A percentile compares a stretch with the other conserved stretches of the same genome.
These are phyloP conservation scores for Lepeophtheirus nordmannii DNA, from an alignment of 2,888 invertebrate genomes.

Conservation along the genomic window DNA sequence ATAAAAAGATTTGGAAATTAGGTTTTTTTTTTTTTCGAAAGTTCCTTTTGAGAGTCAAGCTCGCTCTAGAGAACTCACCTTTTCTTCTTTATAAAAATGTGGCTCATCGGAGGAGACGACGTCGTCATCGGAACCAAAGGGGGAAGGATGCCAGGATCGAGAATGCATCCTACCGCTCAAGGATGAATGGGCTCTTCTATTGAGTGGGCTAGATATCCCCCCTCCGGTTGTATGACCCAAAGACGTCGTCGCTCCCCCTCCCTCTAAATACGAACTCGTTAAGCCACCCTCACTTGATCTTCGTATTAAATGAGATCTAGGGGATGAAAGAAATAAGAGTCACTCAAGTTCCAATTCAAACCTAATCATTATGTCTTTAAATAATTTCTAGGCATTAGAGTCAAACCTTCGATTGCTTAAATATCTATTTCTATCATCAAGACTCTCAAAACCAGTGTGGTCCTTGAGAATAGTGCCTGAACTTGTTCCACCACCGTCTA, in stretches of 20 bases:
- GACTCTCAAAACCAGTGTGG: neutral
- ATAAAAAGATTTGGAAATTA: neutral
- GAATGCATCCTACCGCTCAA: conserved; percentile 29
- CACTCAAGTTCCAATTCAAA: too few relatives aligned
- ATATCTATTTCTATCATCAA: conserved; percentile 20
- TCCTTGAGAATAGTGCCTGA: neutral
- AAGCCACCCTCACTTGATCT: conserved; percentile 27
- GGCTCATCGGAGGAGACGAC: conserved; percentile 41
- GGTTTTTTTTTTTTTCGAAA: neutral
- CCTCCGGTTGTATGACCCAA: conserved; percentile 17
- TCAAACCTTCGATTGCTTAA: conserved; percentile 22
- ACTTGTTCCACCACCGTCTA: neutral
- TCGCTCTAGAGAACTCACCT: conserved; percentile 29
- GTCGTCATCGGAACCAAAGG: conserved; percentile 37
- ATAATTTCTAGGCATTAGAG: neutral
- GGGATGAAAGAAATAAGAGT: neutral
- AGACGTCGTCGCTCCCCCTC: conserved; percentile 9
- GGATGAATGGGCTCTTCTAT: conserved; percentile 27
- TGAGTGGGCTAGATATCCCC: conserved; percentile 28
- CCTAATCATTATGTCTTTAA: neutral
- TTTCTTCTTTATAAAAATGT: conserved; percentile 40
- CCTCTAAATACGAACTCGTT: conserved; percentile 17
- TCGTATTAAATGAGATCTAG: conserved; percentile 19
- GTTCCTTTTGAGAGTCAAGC: neutral
- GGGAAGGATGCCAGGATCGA: conserved; percentile 41